Evolutionary conservation across 2,888 invertebrate species (phyloP).

Genomic region (Andrena dorsata): DNA sequence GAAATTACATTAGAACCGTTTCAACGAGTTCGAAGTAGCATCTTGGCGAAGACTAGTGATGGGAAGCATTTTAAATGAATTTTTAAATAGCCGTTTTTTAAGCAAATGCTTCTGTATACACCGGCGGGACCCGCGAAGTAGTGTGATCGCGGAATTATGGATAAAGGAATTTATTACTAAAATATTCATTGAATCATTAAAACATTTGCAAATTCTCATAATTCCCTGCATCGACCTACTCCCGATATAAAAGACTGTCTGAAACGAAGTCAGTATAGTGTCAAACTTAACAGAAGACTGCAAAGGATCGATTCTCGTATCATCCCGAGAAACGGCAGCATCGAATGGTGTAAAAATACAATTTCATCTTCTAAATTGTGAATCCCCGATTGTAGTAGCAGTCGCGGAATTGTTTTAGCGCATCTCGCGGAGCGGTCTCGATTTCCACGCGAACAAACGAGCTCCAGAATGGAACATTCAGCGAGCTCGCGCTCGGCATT

Average conservation of each 20-base stretch:
- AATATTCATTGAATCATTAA: too few species aligned
- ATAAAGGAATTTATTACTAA: conserved; percentile 1
- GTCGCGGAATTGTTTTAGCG: conserved; percentile 32
- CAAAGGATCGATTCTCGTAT: not conserved
- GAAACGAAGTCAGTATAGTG: not conserved
- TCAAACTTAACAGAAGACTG: not conserved
- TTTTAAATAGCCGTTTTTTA: not conserved
- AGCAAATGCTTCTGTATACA: not conserved
- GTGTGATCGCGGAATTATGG: conserved; percentile 18
- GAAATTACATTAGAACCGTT: not conserved
- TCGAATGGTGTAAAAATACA: conserved; percentile 6
- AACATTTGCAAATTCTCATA: too few species aligned
- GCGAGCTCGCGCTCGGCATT: conserved; percentile 21
- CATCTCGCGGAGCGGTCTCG: conserved; percentile 11
- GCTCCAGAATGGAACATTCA: conserved; percentile 29
- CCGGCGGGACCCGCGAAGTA: not conserved
- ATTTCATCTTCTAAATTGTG: conserved; percentile 17
- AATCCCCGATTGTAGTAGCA: not conserved
- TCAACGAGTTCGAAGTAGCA: too few species aligned
- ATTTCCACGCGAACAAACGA: conserved; percentile 27
- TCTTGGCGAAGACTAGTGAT: not conserved
- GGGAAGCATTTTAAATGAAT: not conserved
- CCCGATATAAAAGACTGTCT: not conserved
- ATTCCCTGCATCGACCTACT: too few species aligned
- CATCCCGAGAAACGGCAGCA: not conserved